Base-by-base conservation (phyloP, 2,888 invertebrate species). In the Sminthurides aquaticus region DNA sequence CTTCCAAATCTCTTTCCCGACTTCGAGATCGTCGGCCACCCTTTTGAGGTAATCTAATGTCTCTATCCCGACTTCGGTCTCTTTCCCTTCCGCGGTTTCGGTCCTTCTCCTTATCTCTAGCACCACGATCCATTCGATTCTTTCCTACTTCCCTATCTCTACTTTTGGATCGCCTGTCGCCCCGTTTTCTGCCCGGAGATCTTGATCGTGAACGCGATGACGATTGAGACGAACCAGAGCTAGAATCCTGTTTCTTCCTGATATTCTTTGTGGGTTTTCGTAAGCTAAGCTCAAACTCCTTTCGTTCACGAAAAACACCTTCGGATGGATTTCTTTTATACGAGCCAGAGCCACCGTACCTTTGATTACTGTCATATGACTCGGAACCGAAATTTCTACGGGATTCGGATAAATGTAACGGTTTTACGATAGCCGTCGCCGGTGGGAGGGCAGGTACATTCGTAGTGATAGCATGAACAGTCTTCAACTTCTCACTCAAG, bases 401-500 rank as follows among this genome's bases (percentile, higher is more conserved):
- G 15, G 52, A 54, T 29, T 62, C 62, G 25, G 57, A 57, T 15
- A 59, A 26, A 22, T 64, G 64, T 24, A 70, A 56, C n/a, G 74
- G 72, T 63, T 67, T 74, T 3, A 72, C 67, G 22, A 72, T 67
- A 48, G 74, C 74, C 15, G 69, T 71, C 3, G 67, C 69, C 15
- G 71, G 69, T 28, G 69, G 67, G n/a, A n/a, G n/a, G n/a, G n/a
- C n/a, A n/a, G n/a, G n/a, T n/a, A n/a, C 61, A 67, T 60, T 69
- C 2, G 54, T 48, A 3, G 34, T 28, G n/a, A 60, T 64, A 1
- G 64, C 29, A 67, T 57, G 67, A 3, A 72, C 73, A 60, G 71
- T 70, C 48, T 73, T 72, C 11, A 74, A 67, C 62, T 73, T 74
- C 29, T 74, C 72, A 65, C 67, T 68, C 18, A 72, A 28, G 8